Conservation (phyloP, 2,113 vertebrate species). For the Myotis yumanensis region DNA sequence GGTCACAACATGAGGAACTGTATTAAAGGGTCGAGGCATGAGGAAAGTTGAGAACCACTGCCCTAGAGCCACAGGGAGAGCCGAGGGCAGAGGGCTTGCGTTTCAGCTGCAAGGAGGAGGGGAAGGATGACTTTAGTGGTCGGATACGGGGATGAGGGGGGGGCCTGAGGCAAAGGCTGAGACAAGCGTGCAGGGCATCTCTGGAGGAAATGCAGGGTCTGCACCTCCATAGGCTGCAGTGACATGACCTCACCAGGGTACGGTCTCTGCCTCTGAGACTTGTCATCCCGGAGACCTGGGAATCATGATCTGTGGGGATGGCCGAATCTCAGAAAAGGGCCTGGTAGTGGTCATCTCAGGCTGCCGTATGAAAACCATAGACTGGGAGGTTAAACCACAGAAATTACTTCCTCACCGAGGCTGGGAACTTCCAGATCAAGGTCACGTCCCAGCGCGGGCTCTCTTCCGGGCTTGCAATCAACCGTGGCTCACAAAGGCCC, state of each 20-base stretch:
- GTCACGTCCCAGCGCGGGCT: background rate
- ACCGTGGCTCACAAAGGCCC: too few species aligned
- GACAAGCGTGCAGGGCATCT: rapidly evolving
- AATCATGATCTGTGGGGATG: background rate
- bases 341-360: background rate
- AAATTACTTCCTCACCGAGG: background rate
- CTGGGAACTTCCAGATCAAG: background rate
- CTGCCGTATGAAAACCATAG: background rate
- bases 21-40: too few species aligned
- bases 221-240: background rate
- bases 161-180: background rate
- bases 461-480: background rate
- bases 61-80: too few species aligned
- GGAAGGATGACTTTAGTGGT: background rate
- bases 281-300: background rate
- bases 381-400: background rate
- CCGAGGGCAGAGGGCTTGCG: background rate
- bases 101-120: background rate
- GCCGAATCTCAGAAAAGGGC: background rate
- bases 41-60: too few species aligned
- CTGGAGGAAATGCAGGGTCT: background rate
- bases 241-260: background rate
- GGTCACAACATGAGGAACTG: too few species aligned
- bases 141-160: background rate
- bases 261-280: background rate